Percentiles rank a stretch among this genome's conserved stretches.
phyloP scores from a whole-genome alignment of 2,888 invertebrate species.

The Schizotus pectinicornis region DNA sequence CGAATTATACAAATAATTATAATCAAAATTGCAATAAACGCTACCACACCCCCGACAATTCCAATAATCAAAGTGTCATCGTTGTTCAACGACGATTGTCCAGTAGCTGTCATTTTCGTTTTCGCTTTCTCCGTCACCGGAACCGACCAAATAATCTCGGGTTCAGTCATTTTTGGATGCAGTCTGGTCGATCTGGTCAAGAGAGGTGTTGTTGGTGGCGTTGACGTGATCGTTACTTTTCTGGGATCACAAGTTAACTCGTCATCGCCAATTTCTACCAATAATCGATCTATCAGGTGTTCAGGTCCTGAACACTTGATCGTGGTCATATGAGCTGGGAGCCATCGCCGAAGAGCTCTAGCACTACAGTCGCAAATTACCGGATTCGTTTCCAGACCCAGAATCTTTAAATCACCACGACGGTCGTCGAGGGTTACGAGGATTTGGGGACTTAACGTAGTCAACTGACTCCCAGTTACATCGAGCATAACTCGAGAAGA shows the following conservation, averaged over 20 bases:
- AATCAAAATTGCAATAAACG: slow-evolving; percentile 86
- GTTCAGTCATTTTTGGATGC: slow-evolving; percentile 72
- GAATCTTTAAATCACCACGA: slow-evolving; percentile 74
- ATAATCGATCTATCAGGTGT: slow-evolving; percentile 69
- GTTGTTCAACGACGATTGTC: slow-evolving; percentile 71
- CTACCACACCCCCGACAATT: slow-evolving; percentile 92
- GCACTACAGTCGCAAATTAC: slow-evolving; percentile 87
- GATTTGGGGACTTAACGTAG: slow-evolving; percentile 78
- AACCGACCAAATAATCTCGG: slow-evolving; percentile 89
- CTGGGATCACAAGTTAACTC: slow-evolving; percentile 79
- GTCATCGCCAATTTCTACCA: slow-evolving; percentile 80
- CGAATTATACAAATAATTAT: slow-evolving; percentile 89
- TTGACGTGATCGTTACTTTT: slow-evolving; percentile 61
- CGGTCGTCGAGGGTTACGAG: slow-evolving; percentile 83
- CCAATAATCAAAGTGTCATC: slow-evolving; percentile 94
- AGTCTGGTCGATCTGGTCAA: slow-evolving; percentile 58
- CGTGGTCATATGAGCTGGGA: slow-evolving; percentile 69
- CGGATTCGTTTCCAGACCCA: slow-evolving; percentile 80
- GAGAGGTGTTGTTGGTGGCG: slow-evolving; percentile 49
- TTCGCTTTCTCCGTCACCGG: slow-evolving; percentile 69
- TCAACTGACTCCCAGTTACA: slow-evolving; percentile 78
- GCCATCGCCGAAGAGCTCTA: slow-evolving; percentile 79
- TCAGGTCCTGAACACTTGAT: slow-evolving; percentile 70
- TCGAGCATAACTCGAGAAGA: slow-evolving; percentile 82
- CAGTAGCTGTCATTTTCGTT: slow-evolving; percentile 65